Conservation (phyloP, 1,140 invertebrate species). For the Drosophila guanche region DNA sequence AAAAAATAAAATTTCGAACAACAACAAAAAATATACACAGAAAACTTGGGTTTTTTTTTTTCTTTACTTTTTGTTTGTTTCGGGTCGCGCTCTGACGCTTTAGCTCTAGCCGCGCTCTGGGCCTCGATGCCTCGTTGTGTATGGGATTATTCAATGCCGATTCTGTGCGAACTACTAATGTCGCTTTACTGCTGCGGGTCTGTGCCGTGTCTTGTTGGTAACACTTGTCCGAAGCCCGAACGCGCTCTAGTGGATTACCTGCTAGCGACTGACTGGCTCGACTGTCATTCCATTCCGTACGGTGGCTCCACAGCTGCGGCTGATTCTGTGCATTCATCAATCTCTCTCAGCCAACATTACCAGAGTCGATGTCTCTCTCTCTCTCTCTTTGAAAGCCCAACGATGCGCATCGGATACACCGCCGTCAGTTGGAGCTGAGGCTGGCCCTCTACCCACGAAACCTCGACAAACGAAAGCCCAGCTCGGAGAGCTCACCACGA, state of each 20-base stretch:
- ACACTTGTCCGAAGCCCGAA: slow-evolving; percentile 62
- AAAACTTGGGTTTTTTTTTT: slow-evolving; percentile 4
- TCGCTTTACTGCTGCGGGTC: background rate
- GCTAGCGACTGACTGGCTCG: slow-evolving; percentile 57
- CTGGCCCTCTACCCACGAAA: slow-evolving; percentile 4
- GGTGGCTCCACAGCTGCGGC: slow-evolving; percentile 2
- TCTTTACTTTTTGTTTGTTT: slow-evolving; percentile 21
- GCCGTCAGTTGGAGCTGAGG: slow-evolving; percentile 19
- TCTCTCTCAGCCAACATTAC: slow-evolving; percentile 11
- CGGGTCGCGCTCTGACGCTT: slow-evolving; percentile 34
- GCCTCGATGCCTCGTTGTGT: slow-evolving; percentile 19
- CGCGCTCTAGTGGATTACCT: slow-evolving; percentile 69
- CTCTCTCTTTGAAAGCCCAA: slow-evolving; percentile 38
- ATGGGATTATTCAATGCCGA: slow-evolving; percentile 22
- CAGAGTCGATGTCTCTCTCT: background rate
- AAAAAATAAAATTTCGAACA: background rate
- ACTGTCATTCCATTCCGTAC: slow-evolving; percentile 27
- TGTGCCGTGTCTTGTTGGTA: slow-evolving; percentile 32
- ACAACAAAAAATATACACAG: no score
- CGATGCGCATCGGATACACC: slow-evolving; percentile 53
- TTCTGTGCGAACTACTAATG: slow-evolving; percentile 25
- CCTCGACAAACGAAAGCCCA: background rate
- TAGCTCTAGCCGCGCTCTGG: slow-evolving; percentile 6
- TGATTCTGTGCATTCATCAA: slow-evolving; percentile 41
- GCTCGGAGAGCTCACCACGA: slow-evolving; percentile 2